Evolutionary conservation across 1,140 invertebrate genomes (phyloP).

Genomic region (Xylocopa sonorina): DNA sequence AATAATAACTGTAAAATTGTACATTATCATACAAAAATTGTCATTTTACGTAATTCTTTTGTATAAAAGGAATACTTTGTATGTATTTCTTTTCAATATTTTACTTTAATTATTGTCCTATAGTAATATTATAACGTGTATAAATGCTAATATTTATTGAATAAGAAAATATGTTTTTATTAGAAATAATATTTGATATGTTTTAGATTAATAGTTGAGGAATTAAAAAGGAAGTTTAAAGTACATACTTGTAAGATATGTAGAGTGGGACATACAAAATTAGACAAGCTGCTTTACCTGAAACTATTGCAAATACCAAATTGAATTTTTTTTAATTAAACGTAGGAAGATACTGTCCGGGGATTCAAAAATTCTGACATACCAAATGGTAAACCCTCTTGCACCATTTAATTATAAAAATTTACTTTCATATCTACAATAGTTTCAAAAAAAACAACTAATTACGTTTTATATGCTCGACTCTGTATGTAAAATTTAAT

Average conservation of each 20-base stretch:
- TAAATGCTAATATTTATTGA: conserved; percentile 17
- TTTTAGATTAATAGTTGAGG: neutral
- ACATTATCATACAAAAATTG: neutral
- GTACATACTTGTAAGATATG: neutral
- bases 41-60: neutral
- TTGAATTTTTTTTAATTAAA: no score
- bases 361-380: no score
- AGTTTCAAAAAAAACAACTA: no score
- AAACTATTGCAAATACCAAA: no score
- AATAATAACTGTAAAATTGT: neutral
- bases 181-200: neutral
- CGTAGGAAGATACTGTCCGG: no score
- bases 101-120: conserved; percentile 37
- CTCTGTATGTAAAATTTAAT: no score
- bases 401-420: no score
- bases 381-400: no score
- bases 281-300: no score
- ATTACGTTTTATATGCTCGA: no score
- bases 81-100: conserved; percentile 26
- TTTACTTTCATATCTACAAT: no score
- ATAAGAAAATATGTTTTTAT: conserved; percentile 38
- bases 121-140: conserved; percentile 1
- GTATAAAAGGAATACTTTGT: neutral
- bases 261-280: no score
- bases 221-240: conserved; percentile 16